Evolutionary conservation across 2,797 vertebrate species (phyloP).

Genomic region (Dipus sagitta): DNA sequence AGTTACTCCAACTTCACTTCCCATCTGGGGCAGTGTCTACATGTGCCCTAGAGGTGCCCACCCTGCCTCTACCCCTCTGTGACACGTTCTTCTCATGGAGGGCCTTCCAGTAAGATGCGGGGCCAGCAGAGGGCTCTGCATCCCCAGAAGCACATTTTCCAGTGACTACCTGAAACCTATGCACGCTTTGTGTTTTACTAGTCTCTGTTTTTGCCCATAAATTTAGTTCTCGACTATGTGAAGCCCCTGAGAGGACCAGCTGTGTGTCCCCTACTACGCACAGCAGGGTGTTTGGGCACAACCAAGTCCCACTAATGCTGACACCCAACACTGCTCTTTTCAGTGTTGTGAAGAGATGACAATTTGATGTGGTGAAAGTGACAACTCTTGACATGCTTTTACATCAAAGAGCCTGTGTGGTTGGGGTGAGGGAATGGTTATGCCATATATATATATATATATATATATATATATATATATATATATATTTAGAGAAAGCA

Average conservation of each 20-base stretch:
- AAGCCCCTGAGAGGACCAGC: not conserved
- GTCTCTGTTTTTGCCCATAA: not conserved
- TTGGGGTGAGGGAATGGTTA: no score
- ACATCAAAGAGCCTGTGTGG: not conserved
- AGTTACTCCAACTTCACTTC: not conserved
- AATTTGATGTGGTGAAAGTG: not conserved
- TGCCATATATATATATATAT: no score
- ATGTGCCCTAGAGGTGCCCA: not conserved
- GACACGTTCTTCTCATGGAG: not conserved
- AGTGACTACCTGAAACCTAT: no score
- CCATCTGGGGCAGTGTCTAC: not conserved
- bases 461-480: no score
- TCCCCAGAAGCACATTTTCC: fast-evolving
- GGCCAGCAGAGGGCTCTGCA: not conserved
- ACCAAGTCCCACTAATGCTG: fast-evolving
- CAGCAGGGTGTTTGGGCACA: fast-evolving
- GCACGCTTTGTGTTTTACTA: not conserved
- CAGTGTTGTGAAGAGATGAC: not conserved
- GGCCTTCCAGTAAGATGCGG: fast-evolving
- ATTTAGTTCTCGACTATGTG: not conserved
- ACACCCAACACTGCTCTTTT: not conserved
- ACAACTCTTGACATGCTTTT: not conserved
- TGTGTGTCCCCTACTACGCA: fast-evolving
- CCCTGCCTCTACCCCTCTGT: not conserved
- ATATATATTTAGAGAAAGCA: no score